Evolutionary conservation across 2,888 invertebrate species (phyloP).

Genomic region (Pachymerium ferrugineum): DNA sequence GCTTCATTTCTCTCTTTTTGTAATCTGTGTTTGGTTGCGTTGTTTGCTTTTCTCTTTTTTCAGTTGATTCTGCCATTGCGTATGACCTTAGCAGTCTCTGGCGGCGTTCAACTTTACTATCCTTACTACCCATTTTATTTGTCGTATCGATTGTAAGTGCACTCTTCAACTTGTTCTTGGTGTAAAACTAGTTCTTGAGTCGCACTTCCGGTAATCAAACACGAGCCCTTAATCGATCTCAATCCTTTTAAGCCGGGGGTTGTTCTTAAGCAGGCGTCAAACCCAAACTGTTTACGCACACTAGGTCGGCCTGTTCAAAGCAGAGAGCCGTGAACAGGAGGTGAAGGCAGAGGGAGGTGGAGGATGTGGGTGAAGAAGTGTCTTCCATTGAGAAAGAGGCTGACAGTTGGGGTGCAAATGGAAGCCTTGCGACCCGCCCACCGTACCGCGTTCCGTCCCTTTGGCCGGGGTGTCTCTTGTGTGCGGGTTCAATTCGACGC

Average conservation of each 20-base stretch:
- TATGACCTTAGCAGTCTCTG: too few relatives aligned
- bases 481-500: conserved; percentile 21
- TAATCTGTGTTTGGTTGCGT: too few relatives aligned
- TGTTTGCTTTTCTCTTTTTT: too few relatives aligned
- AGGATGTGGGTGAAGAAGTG: conserved; percentile 5
- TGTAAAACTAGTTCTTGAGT: too few relatives aligned
- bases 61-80: too few relatives aligned
- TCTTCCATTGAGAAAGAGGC: conserved; percentile 21
- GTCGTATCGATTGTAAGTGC: too few relatives aligned
- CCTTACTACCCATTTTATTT: too few relatives aligned
- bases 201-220: background rate
- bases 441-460: conserved; percentile 21
- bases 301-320: conserved; percentile 9
- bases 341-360: background rate
- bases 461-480: conserved; percentile 21
- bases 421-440: conserved; percentile 18
- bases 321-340: background rate
- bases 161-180: too few relatives aligned
- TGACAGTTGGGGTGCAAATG: conserved; percentile 21
- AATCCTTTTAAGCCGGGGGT: background rate
- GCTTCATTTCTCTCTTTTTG: too few relatives aligned
- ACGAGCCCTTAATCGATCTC: background rate
- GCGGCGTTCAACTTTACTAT: too few relatives aligned
- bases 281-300: conserved; percentile 10
- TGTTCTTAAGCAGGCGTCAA: background rate